Evolutionary conservation across 1,140 invertebrate genomes (phyloP), one percentile per base, ranked within the genome.

Genomic region (Rhopalosiphum maidis): DNA sequence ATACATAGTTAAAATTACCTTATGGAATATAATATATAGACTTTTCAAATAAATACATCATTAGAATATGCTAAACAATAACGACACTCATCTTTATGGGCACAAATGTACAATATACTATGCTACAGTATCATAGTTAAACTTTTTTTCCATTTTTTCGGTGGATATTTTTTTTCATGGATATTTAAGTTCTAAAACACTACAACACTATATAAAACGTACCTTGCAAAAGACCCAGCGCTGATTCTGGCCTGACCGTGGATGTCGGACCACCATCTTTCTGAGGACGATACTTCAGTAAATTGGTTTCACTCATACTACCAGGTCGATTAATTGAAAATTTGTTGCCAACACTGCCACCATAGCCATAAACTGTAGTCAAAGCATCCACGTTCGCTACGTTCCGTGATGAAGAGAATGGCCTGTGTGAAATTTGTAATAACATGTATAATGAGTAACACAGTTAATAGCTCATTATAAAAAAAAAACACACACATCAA

Each of bases 261-360:
- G 95, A 77, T 22, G 35, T 51, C 23, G 51, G 35, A 55, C 88
- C 89, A 23, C 43, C 94, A 48, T 95, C 95, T 37, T 95, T 94
- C n/a, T 95, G 95, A 48, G 94, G 93, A n/a, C 95, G 94, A 55
- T 95, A 94, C 94, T 95, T 95, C 23, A 95, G 94, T 54, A 96
- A 94, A 94, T 96, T 96, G 23, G 95, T 96, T 95, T 95, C 96
- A 94, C 95, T 96, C 48, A 95, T 95, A 94, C 95, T 96, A 95
- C 94, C 96, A 94, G 43, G 95, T 94, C 87, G 95, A 93, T 86
- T 48, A 25, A 5, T 54, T 0, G 68, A 22, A 41, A 93, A 93
- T 22, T 86, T 93, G 7, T n/a, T 82, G 30, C 55, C 54, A 22
- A 41, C 41, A 41, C 1, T 30, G 21, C 55, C 35, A 48, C 43